Conservation (phyloP, 2,113 vertebrate species). For the Ivindomyrus marchei region DNA sequence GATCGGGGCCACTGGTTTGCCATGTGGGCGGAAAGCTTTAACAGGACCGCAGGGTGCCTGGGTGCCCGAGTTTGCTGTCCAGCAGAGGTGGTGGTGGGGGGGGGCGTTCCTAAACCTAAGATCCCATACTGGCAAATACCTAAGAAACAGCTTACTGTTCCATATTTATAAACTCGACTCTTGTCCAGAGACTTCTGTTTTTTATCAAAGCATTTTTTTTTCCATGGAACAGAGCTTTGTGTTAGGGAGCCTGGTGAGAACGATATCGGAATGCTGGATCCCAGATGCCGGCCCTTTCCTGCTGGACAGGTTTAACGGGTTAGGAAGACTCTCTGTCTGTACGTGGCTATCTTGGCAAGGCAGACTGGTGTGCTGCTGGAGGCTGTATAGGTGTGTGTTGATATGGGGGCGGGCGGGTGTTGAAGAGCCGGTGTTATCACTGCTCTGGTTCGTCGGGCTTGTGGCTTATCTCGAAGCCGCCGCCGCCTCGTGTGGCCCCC, state of each 20-base stretch:
- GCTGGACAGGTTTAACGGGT: background rate
- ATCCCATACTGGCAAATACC: background rate
- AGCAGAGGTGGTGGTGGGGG: background rate
- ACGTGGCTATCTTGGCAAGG: background rate
- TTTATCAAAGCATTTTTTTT: background rate
- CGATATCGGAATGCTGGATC: background rate
- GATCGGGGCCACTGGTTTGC: background rate
- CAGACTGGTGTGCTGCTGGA: background rate
- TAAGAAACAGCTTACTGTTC: background rate
- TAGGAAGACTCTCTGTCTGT: background rate
- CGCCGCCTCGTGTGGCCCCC: background rate
- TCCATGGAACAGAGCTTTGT: background rate
- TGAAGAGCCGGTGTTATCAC: background rate
- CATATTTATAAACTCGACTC: background rate
- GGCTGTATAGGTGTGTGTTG: background rate
- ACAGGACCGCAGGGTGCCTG: conserved; percentile 15
- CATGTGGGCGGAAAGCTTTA: background rate
- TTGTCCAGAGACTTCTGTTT: background rate
- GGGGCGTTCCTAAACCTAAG: background rate
- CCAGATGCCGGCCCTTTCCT: background rate
- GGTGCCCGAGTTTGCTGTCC: background rate
- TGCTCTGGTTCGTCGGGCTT: background rate
- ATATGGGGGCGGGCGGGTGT: background rate
- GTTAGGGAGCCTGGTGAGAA: background rate
- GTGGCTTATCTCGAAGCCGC: background rate